These are phyloP conservation scores for Muntiacus reevesi DNA, from an alignment of 2,113 vertebrate species.

Conservation along the genomic window DNA sequence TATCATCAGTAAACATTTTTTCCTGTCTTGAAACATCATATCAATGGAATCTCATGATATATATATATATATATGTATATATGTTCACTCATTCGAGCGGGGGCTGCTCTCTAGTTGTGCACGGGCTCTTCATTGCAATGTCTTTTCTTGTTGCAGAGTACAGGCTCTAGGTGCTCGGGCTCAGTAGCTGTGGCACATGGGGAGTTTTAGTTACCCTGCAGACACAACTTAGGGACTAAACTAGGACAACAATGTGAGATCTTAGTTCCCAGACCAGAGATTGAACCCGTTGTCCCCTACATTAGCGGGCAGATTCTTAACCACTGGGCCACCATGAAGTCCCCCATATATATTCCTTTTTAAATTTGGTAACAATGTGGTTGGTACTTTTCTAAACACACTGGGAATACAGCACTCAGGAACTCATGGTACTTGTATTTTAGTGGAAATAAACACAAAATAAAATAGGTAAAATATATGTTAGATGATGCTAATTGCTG, in stretches of 20 bases:
- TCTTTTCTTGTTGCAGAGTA: background rate
- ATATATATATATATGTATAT: background rate
- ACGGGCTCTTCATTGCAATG: background rate
- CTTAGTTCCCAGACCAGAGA: background rate
- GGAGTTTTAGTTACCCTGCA: background rate
- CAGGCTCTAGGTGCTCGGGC: background rate
- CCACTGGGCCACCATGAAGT: background rate
- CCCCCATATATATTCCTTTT: background rate
- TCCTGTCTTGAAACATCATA: background rate
- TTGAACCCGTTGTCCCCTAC: background rate
- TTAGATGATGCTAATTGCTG: background rate
- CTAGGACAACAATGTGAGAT: background rate
- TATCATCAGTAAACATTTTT: background rate
- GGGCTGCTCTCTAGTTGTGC: background rate
- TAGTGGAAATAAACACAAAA: background rate
- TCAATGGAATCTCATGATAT: background rate
- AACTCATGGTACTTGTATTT: background rate
- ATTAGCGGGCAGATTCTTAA: background rate
- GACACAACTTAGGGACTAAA: background rate
- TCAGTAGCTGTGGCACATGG: background rate
- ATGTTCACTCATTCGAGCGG: background rate
- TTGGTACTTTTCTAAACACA: background rate
- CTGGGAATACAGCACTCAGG: background rate
- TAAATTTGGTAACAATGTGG: background rate
- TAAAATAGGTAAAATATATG: background rate